phyloP scores from a whole-genome alignment of 2,797 vertebrate genomes.

The Apogon hyalosoma region DNA sequence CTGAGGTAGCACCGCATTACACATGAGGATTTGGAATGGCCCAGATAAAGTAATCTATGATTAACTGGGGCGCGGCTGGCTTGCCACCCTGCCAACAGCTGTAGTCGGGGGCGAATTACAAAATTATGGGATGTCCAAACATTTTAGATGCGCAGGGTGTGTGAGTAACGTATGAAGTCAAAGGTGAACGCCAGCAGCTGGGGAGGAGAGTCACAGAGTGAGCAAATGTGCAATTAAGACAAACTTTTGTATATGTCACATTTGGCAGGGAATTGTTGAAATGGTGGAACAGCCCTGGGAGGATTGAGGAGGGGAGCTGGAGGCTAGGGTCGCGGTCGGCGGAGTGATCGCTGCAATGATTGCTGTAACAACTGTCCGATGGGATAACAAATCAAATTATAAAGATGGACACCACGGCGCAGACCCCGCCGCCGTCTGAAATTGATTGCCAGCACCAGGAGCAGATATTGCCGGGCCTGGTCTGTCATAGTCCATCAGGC shows the following conservation, averaged over 20 bases:
- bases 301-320: slow-evolving; percentile 26
- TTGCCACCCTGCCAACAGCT: slow-evolving; percentile 78
- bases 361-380: slow-evolving; percentile 78
- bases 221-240: slow-evolving; percentile 53
- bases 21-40: slow-evolving; percentile 85
- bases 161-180: slow-evolving; percentile 51
- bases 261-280: slow-evolving; percentile 52
- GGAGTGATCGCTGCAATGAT: slow-evolving; percentile 72
- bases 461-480: slow-evolving; percentile 70
- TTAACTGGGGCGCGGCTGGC: slow-evolving; percentile 81
- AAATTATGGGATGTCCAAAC: slow-evolving; percentile 81
- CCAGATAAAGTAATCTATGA: slow-evolving; percentile 88
- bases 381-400: slow-evolving; percentile 84
- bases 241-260: slow-evolving; percentile 38
- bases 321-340: slow-evolving; percentile 47
- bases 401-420: slow-evolving; percentile 72
- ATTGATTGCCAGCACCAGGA: slow-evolving; percentile 77
- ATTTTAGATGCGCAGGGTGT: slow-evolving; percentile 61
- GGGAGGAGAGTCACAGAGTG: slow-evolving; percentile 34
- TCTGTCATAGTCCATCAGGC: slow-evolving; percentile 81
- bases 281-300: slow-evolving; percentile 27
- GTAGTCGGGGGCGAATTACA: slow-evolving; percentile 79
- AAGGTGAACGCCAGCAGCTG: slow-evolving; percentile 46
- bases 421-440: slow-evolving; percentile 65
- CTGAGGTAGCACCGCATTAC: slow-evolving; percentile 83